phyloP scores from a whole-genome alignment of 2,113 vertebrate genomes.

The Morphnarchus princeps region DNA sequence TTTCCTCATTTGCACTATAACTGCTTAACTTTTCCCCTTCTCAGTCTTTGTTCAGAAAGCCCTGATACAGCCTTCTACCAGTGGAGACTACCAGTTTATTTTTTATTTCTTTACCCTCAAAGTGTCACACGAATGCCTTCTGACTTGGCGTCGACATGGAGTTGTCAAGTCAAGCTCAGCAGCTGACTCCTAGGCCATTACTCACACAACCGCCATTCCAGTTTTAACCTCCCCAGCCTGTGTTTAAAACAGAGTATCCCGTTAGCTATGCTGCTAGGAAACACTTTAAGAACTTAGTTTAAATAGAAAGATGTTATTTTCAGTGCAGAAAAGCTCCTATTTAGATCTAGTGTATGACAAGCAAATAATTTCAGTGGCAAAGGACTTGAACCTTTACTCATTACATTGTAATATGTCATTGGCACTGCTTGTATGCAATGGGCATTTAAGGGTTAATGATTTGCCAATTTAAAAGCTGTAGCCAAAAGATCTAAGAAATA shows the following conservation, averaged over 20 bases:
- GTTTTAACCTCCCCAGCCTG: constrained; percentile 32
- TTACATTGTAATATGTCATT: not conserved
- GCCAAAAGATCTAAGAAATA: not conserved
- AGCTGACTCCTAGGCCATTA: constrained; percentile 36
- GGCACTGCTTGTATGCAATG: not conserved
- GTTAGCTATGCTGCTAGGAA: not conserved
- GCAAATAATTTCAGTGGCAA: not conserved
- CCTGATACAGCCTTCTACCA: not conserved
- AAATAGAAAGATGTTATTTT: not conserved
- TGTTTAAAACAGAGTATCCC: not conserved
- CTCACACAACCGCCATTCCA: not conserved
- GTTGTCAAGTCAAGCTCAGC: constrained; percentile 37
- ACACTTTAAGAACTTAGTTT: not conserved
- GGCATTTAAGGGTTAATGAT: not conserved
- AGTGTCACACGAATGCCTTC: not conserved
- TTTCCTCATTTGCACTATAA: not conserved
- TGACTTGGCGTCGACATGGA: not conserved
- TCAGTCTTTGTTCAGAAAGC: not conserved
- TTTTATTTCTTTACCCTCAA: constrained; percentile 21
- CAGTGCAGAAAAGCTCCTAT: not conserved
- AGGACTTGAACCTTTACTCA: not conserved
- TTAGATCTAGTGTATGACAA: not conserved
- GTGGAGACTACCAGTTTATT: not conserved
- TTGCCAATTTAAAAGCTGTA: not conserved
- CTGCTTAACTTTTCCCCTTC: not conserved